Conservation (phyloP, 1,140 invertebrate genomes). For the Chironomus tepperi region DNA sequence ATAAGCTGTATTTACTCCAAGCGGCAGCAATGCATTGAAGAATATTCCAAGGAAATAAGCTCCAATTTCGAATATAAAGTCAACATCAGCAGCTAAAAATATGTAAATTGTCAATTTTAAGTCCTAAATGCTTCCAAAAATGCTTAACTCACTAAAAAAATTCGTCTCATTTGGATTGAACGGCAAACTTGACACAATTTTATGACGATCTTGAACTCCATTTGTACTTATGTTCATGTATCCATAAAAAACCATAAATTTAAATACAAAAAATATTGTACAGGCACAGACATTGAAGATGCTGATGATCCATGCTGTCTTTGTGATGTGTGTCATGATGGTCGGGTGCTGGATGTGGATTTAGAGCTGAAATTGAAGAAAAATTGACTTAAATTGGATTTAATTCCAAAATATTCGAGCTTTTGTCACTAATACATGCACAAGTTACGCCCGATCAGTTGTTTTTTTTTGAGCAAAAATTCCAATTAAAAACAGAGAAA, state of each 20-base stretch:
- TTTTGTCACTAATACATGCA: too few species aligned
- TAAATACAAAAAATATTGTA: not conserved
- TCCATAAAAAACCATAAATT: not conserved
- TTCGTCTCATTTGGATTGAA: constrained; percentile 1
- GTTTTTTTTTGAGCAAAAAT: too few species aligned
- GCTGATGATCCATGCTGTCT: not conserved
- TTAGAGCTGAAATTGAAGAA: too few species aligned
- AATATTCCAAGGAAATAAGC: not conserved
- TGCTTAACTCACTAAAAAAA: not conserved
- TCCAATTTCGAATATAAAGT: not conserved
- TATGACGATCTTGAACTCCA: constrained; percentile 1
- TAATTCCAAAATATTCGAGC: too few species aligned
- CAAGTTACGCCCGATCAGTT: too few species aligned
- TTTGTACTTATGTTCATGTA: not conserved
- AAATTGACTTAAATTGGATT: too few species aligned
- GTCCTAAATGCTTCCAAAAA: too few species aligned
- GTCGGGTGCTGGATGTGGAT: not conserved
- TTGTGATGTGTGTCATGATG: not conserved
- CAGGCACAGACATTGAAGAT: not conserved
- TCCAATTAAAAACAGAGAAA: too few species aligned
- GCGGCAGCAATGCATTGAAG: not conserved
- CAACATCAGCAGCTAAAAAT: not conserved
- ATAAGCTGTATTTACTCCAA: constrained; percentile 1
- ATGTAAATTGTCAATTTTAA: too few species aligned
- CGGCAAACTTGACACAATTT: not conserved